Conservation (phyloP, 2,888 invertebrate species). For the Eristalis intricaria region DNA sequence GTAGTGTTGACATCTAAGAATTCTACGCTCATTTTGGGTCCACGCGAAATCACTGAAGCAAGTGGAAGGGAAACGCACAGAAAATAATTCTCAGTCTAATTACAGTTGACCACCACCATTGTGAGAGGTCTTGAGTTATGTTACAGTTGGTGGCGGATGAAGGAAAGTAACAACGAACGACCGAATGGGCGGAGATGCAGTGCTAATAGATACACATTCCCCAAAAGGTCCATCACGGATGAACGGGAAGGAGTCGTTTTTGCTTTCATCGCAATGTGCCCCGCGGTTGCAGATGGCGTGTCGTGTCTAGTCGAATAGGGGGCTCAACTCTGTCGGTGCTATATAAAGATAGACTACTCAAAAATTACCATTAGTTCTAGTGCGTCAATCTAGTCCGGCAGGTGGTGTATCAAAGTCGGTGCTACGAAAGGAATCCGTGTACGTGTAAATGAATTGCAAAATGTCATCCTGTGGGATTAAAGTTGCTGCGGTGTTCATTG, state of each 20-base stretch:
- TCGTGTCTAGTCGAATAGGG: neutral
- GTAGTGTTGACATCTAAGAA: slow-evolving; percentile 39
- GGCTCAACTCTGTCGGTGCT: neutral
- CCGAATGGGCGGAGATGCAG: slow-evolving; percentile 10
- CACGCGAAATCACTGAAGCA: slow-evolving; percentile 42
- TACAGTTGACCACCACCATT: slow-evolving; percentile 56
- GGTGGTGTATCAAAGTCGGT: slow-evolving; percentile 12
- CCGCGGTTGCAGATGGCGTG: slow-evolving; percentile 41
- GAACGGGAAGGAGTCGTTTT: slow-evolving; percentile 62
- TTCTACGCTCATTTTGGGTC: neutral
- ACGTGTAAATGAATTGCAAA: neutral
- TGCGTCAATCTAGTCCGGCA: slow-evolving; percentile 21
- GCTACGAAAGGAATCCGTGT: slow-evolving; percentile 9
- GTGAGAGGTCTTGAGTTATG: slow-evolving; percentile 20
- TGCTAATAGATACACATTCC: slow-evolving; percentile 41
- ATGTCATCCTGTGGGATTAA: slow-evolving; percentile 18
- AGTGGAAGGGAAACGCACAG: slow-evolving; percentile 17
- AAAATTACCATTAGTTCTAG: slow-evolving; percentile 55
- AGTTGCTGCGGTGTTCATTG: neutral
- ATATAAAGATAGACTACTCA: slow-evolving; percentile 55
- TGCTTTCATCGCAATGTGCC: slow-evolving; percentile 53
- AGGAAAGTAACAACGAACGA: slow-evolving; percentile 41
- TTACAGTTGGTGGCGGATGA: slow-evolving; percentile 31
- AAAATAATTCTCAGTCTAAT: slow-evolving; percentile 66
- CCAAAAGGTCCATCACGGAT: slow-evolving; percentile 56